phyloP scores from a whole-genome alignment of 1,140 invertebrate genomes.

The Drosophila melanica region DNA sequence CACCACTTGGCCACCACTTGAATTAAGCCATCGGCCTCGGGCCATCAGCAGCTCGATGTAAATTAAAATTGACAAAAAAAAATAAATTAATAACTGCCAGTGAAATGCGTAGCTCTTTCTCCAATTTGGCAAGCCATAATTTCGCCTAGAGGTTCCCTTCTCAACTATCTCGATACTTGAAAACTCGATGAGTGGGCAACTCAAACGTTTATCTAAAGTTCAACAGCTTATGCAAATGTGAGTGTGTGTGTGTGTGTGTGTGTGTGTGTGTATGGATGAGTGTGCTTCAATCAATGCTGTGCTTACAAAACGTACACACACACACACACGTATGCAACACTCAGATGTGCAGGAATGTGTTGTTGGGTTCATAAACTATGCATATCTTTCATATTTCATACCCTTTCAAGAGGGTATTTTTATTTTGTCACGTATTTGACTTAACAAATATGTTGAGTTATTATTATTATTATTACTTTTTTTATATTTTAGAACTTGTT shows the following conservation, averaged over 20 bases:
- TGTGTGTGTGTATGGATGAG: conserved; percentile 24
- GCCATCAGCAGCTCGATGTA: conserved; percentile 33
- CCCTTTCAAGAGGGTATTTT: neutral
- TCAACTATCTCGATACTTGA: conserved; percentile 30
- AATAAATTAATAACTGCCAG: conserved; percentile 1
- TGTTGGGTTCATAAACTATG: conserved; percentile 26
- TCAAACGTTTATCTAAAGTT: conserved; percentile 76
- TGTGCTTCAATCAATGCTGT: conserved; percentile 69
- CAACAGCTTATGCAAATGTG: conserved; percentile 78
- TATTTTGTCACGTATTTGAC: neutral
- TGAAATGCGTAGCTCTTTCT: conserved; percentile 44
- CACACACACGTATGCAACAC: conserved; percentile 25
- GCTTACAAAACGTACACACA: conserved; percentile 21
- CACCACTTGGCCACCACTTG: conserved; percentile 52
- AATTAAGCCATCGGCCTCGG: conserved; percentile 52
- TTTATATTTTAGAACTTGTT: too few species aligned
- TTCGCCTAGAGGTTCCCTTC: conserved; percentile 6
- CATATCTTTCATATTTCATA: conserved; percentile 8
- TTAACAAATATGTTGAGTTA: neutral
- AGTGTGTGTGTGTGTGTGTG: conserved; percentile 46
- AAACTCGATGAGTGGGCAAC: conserved; percentile 28
- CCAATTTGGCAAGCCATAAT: conserved; percentile 23
- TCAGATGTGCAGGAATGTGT: conserved; percentile 65
- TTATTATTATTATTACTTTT: too few species aligned
- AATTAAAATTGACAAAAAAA: conserved; percentile 74